Conservation (phyloP, 1,140 invertebrate species). For the Aphelenchoides besseyi region DNA sequence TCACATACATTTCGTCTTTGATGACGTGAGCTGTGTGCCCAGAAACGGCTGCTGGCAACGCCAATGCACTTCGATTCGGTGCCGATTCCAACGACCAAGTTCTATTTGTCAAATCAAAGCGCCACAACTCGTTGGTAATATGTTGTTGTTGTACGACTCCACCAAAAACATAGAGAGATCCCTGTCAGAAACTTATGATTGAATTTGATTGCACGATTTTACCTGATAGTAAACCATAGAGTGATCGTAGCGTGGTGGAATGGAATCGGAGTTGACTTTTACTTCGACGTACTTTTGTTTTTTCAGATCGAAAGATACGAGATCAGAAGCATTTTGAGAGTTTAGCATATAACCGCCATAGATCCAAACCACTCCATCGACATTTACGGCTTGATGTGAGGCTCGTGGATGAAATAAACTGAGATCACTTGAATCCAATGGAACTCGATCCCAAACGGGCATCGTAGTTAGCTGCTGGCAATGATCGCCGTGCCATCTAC, state of each 20-base stretch:
- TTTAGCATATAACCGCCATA: constrained; percentile 48
- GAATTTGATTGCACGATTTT: neutral
- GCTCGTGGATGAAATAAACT: constrained; percentile 42
- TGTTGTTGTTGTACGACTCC: constrained; percentile 46
- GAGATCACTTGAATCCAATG: neutral
- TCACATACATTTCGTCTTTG: constrained; percentile 55
- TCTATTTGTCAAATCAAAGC: constrained; percentile 40
- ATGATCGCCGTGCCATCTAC: constrained; percentile 42
- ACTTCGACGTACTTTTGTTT: constrained; percentile 26
- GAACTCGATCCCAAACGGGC: constrained; percentile 46
- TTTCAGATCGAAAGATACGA: constrained; percentile 38
- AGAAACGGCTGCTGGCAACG: constrained; percentile 52
- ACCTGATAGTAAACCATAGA: constrained; percentile 58
- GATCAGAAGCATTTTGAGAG: constrained; percentile 26
- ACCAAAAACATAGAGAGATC: constrained; percentile 55
- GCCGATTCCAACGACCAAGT: constrained; percentile 41
- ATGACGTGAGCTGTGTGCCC: constrained; percentile 61
- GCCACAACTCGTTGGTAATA: constrained; percentile 59
- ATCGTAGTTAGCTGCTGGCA: constrained; percentile 38
- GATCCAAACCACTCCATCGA: constrained; percentile 52
- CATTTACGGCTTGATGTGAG: constrained; percentile 46
- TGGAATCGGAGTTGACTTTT: constrained; percentile 8
- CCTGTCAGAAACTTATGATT: constrained; percentile 39
- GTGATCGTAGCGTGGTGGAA: constrained; percentile 56
- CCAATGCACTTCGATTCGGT: constrained; percentile 27